Percentiles rank a stretch among this genome's conserved stretches.
phyloP scores from a whole-genome alignment of 2,113 vertebrate genomes.

The Bubo scandiacus region DNA sequence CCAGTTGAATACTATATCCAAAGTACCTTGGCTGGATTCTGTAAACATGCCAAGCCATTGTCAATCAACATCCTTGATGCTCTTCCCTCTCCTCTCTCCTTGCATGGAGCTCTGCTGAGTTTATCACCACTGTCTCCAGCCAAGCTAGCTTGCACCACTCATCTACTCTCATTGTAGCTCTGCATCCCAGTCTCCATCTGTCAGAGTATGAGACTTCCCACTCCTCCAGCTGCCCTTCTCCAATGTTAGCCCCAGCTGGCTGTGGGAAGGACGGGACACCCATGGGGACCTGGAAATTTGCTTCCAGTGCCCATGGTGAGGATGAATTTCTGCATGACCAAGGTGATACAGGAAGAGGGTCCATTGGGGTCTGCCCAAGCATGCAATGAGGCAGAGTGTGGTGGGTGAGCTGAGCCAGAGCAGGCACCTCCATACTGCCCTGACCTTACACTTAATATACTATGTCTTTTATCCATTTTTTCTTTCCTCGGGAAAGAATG shows the following conservation, averaged over 20 bases:
- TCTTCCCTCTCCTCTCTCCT: neutral
- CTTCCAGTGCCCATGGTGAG: neutral
- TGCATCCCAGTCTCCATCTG: neutral
- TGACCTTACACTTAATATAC: neutral
- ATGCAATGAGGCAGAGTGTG: neutral
- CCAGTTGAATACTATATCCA: neutral
- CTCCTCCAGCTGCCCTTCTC: neutral
- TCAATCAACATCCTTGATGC: neutral
- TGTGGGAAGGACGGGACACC: neutral
- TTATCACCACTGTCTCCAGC: neutral
- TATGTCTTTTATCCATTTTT: neutral
- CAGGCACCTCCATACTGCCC: neutral
- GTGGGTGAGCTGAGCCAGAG: neutral
- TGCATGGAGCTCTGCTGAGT: neutral
- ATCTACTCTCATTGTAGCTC: neutral
- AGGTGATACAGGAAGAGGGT: neutral
- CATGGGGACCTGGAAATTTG: neutral
- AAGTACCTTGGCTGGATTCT: neutral
- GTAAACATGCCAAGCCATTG: neutral
- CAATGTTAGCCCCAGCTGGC: neutral
- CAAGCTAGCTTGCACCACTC: neutral
- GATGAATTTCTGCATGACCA: neutral
- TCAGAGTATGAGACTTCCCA: neutral
- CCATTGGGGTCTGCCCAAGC: fast-evolving
- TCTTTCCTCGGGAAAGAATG: neutral